Evolutionary conservation across 1,140 invertebrate species (phyloP).

Genomic region (Hetaerina americana): DNA sequence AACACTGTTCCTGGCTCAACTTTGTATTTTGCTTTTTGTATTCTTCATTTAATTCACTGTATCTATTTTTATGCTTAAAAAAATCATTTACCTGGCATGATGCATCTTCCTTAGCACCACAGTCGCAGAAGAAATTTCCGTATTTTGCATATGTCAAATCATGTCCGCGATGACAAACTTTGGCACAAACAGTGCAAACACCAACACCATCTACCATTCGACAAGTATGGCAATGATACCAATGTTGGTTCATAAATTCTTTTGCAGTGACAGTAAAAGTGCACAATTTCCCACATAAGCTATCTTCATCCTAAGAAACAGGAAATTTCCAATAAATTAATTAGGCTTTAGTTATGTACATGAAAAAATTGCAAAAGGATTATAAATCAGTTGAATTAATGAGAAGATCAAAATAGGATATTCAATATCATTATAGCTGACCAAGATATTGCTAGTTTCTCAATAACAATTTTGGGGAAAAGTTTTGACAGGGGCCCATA

Average conservation of each 20-base stretch:
- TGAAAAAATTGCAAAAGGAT: too few species aligned
- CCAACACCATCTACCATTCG: conserved; percentile 97
- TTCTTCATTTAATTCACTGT: too few species aligned
- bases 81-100: conserved; percentile 42
- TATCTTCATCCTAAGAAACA: conserved; percentile 70
- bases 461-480: background rate
- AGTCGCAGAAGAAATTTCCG: conserved; percentile 98
- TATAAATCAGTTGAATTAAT: too few species aligned
- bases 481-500: too few species aligned
- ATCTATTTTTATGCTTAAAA: too few species aligned
- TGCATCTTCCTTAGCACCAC: conserved; percentile 88
- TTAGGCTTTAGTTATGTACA: too few species aligned
- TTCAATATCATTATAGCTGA: too few species aligned
- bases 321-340: conserved; percentile 7
- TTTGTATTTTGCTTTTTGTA: too few species aligned
- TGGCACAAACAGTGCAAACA: conserved; percentile 91
- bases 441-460: background rate
- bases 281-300: conserved; percentile 84
- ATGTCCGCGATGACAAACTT: conserved; percentile 91
- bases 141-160: conserved; percentile 97
- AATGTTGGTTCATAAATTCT: conserved; percentile 94
- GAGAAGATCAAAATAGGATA: too few species aligned
- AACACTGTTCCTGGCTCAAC: too few species aligned
- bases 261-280: conserved; percentile 94
- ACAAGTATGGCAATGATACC: conserved; percentile 95